These are phyloP conservation scores for Drosophila bocqueti DNA, from an alignment of 1,140 invertebrate genomes.

Conservation along the genomic window DNA sequence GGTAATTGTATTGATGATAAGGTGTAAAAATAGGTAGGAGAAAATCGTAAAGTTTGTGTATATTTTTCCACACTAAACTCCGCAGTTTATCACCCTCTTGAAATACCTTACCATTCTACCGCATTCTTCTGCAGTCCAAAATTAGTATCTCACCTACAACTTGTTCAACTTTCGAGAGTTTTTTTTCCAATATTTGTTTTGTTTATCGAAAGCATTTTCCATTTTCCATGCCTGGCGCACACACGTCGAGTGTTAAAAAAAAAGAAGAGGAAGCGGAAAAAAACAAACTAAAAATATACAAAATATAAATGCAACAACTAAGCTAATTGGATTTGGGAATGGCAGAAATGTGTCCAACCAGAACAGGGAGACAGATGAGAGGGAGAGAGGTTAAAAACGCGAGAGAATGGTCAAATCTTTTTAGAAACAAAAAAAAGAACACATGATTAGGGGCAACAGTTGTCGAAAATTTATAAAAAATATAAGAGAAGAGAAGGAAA, in stretches of 20 bases:
- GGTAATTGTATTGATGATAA: conserved; percentile 46
- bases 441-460: conserved; percentile 26
- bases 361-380: neutral
- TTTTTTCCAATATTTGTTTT: conserved; percentile 48
- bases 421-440: neutral
- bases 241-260: conserved; percentile 27
- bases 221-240: conserved; percentile 45
- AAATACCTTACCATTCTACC: conserved; percentile 14
- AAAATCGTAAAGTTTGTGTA: neutral
- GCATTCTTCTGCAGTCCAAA: conserved; percentile 27
- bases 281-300: conserved; percentile 67
- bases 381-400: conserved; percentile 6
- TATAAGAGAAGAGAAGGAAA: neutral
- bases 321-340: conserved; percentile 68
- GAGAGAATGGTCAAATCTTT: conserved; percentile 6
- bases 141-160: conserved; percentile 42
- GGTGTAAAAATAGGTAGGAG: neutral
- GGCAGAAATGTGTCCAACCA: conserved; percentile 8
- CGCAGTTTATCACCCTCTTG: conserved; percentile 24
- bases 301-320: conserved; percentile 45
- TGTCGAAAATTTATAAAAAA: conserved; percentile 16
- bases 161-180: conserved; percentile 32
- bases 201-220: conserved; percentile 54
- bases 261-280: conserved; percentile 32
- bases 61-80: conserved; percentile 21